Evolutionary conservation across 2,888 invertebrate species (phyloP).

Genomic region (Cataglyphis albicans): DNA sequence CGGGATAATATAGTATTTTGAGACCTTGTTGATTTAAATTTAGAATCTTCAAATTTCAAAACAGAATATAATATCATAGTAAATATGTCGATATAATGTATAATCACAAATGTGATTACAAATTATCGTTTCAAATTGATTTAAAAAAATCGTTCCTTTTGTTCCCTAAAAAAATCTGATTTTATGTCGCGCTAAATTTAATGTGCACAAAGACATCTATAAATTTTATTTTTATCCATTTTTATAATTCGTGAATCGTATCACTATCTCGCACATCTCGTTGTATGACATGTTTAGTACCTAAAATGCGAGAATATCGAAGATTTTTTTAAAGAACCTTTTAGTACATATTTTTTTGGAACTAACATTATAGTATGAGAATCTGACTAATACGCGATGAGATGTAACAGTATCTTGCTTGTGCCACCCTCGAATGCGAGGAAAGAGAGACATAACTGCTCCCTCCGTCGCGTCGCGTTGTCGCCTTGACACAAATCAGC

Average conservation of each 20-base stretch:
- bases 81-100: background rate
- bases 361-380: background rate
- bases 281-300: background rate
- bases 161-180: background rate
- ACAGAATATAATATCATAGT: background rate
- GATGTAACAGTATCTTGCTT: background rate
- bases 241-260: background rate
- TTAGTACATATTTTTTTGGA: background rate
- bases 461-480: constrained; percentile 50
- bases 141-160: background rate
- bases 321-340: background rate
- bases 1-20: background rate
- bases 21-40: background rate
- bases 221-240: background rate
- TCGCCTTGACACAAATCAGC: constrained; percentile 82
- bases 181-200: background rate
- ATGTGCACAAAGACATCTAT: background rate
- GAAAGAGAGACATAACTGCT: constrained; percentile 61
- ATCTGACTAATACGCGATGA: constrained; percentile 7
- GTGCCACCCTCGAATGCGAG: constrained; percentile 54
- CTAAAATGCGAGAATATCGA: background rate
- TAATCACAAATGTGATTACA: background rate
- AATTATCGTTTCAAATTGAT: background rate
- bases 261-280: background rate
- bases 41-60: background rate